Percentiles rank a stretch among this genome's conserved stretches.
These are phyloP conservation scores for Tanytarsus gracilentus DNA, from an alignment of 2,888 invertebrate species.

Conservation along the genomic window DNA sequence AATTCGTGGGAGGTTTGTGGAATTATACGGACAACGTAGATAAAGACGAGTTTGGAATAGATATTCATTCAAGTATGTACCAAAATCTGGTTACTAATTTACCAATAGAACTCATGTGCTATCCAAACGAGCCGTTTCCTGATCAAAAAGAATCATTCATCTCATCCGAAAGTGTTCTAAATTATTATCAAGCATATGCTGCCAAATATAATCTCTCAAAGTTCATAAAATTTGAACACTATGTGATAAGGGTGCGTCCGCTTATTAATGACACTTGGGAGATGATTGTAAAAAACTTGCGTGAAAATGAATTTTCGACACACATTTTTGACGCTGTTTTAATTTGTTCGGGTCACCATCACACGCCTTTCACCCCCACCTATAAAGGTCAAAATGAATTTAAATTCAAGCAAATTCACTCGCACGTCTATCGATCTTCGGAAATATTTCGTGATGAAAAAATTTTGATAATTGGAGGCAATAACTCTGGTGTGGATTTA, in stretches of 20 bases:
- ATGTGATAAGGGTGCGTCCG: constrained; percentile 50
- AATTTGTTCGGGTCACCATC: constrained; percentile 81
- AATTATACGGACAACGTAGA: constrained; percentile 70
- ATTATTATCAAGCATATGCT: constrained; percentile 63
- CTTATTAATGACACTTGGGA: constrained; percentile 50
- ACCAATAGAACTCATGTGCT: constrained; percentile 90
- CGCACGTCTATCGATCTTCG: constrained; percentile 73
- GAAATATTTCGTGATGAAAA: constrained; percentile 54
- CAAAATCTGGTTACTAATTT: constrained; percentile 79
- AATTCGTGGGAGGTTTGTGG: constrained; percentile 82
- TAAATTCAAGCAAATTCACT: constrained; percentile 55
- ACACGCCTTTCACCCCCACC: constrained; percentile 61
- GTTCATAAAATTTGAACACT: constrained; percentile 52
- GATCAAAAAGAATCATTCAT: constrained; percentile 64
- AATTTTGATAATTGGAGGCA: constrained; percentile 77
- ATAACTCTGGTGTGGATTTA: constrained; percentile 79
- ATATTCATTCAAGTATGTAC: constrained; percentile 88
- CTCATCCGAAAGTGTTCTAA: constrained; percentile 60
- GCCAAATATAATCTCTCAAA: constrained; percentile 57
- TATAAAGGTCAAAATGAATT: constrained; percentile 59
- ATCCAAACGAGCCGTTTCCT: constrained; percentile 73
- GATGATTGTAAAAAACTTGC: constrained; percentile 37
- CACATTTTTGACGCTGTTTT: constrained; percentile 67
- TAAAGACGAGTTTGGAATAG: constrained; percentile 65
- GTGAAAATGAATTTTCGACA: constrained; percentile 38